These are phyloP conservation scores for Porites cylindrica DNA, from an alignment of 92 coral and sea anemone species.

Conservation along the genomic window DNA sequence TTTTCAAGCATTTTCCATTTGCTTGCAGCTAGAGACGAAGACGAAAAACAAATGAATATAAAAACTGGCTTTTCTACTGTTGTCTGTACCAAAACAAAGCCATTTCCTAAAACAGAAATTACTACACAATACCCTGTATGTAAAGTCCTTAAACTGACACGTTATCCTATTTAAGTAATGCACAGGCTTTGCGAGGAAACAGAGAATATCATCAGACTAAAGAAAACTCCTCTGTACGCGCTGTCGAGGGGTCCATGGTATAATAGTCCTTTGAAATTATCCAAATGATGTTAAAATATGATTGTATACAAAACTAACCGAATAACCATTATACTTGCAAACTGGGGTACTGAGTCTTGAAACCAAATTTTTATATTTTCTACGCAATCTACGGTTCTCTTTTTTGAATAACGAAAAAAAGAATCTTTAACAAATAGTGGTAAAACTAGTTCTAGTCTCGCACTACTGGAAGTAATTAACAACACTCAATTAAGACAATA, in stretches of 20 bases:
- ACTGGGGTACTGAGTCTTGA: neutral
- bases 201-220: neutral
- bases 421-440: neutral
- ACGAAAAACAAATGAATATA: neutral
- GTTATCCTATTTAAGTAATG: neutral
- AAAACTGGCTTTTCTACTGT: neutral
- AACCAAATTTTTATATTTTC: too few species aligned
- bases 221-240: neutral
- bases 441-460: neutral
- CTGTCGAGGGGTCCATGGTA: neutral
- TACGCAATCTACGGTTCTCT: neutral
- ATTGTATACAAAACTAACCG: neutral
- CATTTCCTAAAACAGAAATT: slow-evolving; percentile 48
- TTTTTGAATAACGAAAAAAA: neutral
- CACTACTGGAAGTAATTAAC: too few species aligned
- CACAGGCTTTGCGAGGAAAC: neutral
- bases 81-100: slow-evolving; percentile 33
- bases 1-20: too few species aligned
- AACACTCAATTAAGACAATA: too few species aligned
- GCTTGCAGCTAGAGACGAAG: neutral
- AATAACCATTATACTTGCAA: slow-evolving; percentile 4
- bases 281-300: neutral
- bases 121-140: slow-evolving; percentile 20
- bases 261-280: neutral
- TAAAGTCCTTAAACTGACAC: neutral